Evolutionary conservation across 2,113 vertebrate species (phyloP), one percentile per base, ranked within the genome.

Genomic region (Bufo bufo): DNA sequence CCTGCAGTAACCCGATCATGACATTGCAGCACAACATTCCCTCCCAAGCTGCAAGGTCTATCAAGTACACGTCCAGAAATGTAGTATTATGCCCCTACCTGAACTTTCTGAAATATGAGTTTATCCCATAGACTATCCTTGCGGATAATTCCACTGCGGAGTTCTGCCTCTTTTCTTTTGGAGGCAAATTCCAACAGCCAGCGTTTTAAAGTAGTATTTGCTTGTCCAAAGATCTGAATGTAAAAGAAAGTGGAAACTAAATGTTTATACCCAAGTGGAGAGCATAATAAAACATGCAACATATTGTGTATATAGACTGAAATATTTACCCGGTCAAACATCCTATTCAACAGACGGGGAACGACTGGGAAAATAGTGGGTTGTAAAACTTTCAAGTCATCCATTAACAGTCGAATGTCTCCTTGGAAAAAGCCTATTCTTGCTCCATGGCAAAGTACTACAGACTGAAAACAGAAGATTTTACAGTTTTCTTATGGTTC

Each of bases 401-500:
- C 98, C 98, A 99, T 99, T 87, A 99, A 93, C n/a, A 97, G 94
- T 72, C 97, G 96, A 90, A 99, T 99, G 90, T 99, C 98, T 54
- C 98, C 98, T 94, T 99, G 98, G 92, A 99, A 99, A 93, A 96
- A 99, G 87, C 98, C 98, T 85, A 99, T 99, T 88, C 95, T 95
- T 85, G 92, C 98, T 17, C 98, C 98, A 0, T 99, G 96, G 91
- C 96, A 95, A 80, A 99, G 94, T 89, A 97, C 45, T 16, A 98
- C 95, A 75, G 94, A 94, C 98, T 99, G 88, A 45, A 59, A 91
- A 69, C 23, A 43, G 0, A 56, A 63, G 16, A 71, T 33, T 33
- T 66, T 14, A 69, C 0, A 23, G 54, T 56, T 13, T 9, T 19
- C 20, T 65, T 74, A 47, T 75, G 47, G 7, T 8, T 78, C 6